Evolutionary conservation across 2,797 vertebrate genomes (phyloP), one percentile per base, ranked within the genome.

Genomic region (Notoglanidium macrostoma): DNA sequence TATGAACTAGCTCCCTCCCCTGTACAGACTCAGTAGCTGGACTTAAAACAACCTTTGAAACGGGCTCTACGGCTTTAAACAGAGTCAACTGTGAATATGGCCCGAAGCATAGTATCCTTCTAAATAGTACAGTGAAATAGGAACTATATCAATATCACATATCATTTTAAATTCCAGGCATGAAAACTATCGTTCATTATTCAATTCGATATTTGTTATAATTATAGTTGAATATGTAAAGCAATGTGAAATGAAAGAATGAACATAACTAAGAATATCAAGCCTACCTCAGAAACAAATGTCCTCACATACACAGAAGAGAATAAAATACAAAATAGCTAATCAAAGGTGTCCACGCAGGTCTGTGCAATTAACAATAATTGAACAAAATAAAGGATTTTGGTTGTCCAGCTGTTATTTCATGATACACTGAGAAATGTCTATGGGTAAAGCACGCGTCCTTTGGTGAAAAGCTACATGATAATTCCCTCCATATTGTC

Each of bases 1-100:
- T 94, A 95, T 90, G 81, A 93, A 94, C 89, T 84, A 88, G 92
- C 94, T 95, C 90, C 92, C 93, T 94, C 90, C 90, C 88, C 89
- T 90, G 91, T 93, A 90, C 89, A 87, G 84, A 91, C 87, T 82
- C 5, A 89, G 90, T 87, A 91, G 87, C 89, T 90, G 87, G 89
- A 88, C 72, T 63, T 59, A 59, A 80, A 59, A 59, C 55, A 61
- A 15, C 2, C 11, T 61, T 59, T 35, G 11, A 29, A 51, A 76
- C 8, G 21, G 15, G 9, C 29, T 10, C 1, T 35, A 19, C 11
- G 51, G 55, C 76, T 35, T 55, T 26, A 55, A 19, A 77, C 51
- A 55, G 46, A 21, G 7, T 65, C 14, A n/a, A 46, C 59, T n/a
- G 14, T 44, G 17, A 59, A 17, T 40, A 6, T 61, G 11, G 63